A percentile compares a stretch with the other conserved stretches of the same genome.
Conservation (phyloP, 2,113 vertebrate genomes). For the Microtus richardsoni region DNA sequence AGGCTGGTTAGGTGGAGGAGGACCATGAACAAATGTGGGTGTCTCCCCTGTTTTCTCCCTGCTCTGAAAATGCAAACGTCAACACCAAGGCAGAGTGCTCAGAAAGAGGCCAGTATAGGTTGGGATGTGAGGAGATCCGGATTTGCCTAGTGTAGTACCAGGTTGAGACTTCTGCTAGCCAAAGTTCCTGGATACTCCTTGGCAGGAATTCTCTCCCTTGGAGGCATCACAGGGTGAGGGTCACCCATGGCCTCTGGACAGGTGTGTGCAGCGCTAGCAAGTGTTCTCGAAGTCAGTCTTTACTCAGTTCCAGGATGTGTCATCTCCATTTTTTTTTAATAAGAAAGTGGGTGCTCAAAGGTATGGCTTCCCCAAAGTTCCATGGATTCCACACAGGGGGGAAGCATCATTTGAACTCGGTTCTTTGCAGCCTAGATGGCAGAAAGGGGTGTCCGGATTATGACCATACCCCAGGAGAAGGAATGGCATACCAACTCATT, state of each 20-base stretch:
- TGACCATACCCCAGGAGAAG: neutral
- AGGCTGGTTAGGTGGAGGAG: accelerated
- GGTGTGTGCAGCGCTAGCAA: accelerated
- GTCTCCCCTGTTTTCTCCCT: neutral
- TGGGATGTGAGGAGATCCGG: neutral
- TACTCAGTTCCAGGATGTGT: neutral
- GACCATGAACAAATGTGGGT: accelerated
- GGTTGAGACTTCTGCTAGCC: accelerated
- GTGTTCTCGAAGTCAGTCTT: neutral
- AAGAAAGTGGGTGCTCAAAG: neutral
- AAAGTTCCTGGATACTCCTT: neutral
- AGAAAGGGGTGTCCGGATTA: neutral
- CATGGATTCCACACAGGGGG: neutral
- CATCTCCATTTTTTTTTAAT: neutral
- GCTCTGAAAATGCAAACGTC: neutral
- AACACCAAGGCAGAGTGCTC: neutral
- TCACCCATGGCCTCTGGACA: accelerated
- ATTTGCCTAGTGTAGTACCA: accelerated
- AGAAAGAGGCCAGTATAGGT: neutral
- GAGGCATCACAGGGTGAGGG: neutral
- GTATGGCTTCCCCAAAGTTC: neutral
- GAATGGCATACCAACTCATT: neutral
- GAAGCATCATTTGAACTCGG: neutral
- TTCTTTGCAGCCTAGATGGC: neutral
- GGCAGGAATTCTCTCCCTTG: neutral